Base-by-base conservation (phyloP, 53 echinoderm and acorn worm species). In the Holothuria scabra region DNA sequence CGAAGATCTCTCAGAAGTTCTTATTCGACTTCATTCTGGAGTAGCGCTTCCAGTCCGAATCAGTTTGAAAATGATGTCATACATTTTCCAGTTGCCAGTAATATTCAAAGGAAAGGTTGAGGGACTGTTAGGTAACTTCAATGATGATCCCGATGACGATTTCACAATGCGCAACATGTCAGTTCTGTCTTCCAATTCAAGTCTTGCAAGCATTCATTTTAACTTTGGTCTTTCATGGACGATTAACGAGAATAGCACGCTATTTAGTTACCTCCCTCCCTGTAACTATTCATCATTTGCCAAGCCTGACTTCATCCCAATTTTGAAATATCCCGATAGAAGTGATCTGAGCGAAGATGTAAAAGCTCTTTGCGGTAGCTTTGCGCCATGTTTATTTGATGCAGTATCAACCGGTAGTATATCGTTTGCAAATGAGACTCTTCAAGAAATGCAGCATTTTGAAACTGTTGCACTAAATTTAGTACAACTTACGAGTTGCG, bases 81-180 rank as follows among this genome's bases (percentile, higher is more conserved):
- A 83, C 66, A 87, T 90, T 52, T 58, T 74, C 46, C 87, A 90
- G 59, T 44, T 90, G 60, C 83, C 72, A 59, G 74, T 25, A 16
- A 59, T 76, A 38, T 90, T 87, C 49, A 37, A 90, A 44, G 78
- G 74, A 55, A 63, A 82, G 38, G 59, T 84, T 35, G 59, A 67
- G 28, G 90, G 90, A 0, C 84, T 90, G 12, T 44, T 90, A 12
- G 90, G 90, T 9, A 90, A 90, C 33, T 61, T 87, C 24, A 87
- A 90, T 37, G 90, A 76, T 49, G 24, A 83, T 19, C 87, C 87
- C 8, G 79, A 90, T 34, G 87, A 90, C 25, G 90, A 90, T 52
- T 82, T 90, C 12, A 68, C 64, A 52, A 66, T 84, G 46, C 87
- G 67, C 59, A 87, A 87, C 76, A 84, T 87, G 19, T 65, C 87